A percentile compares a stretch with the other conserved stretches of the same genome.
These are phyloP conservation scores for Myioborus miniatus DNA, from an alignment of 2,797 vertebrate species.

Conservation along the genomic window DNA sequence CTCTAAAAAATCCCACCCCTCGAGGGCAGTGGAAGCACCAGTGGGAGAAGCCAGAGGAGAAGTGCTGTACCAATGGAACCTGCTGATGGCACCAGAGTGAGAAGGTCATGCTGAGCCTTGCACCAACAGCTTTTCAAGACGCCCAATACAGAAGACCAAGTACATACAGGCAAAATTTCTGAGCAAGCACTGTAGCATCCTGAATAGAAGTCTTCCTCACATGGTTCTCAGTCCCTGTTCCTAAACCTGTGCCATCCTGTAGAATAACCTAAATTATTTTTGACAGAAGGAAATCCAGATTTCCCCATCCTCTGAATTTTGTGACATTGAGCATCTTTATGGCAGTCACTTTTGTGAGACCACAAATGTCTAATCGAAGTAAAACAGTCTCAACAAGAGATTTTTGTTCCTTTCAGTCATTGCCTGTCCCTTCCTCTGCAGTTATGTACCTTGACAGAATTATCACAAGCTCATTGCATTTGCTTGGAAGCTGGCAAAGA, in stretches of 20 bases:
- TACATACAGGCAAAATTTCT: not conserved
- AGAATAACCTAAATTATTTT: not conserved
- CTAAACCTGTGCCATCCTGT: not conserved
- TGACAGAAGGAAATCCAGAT: not conserved
- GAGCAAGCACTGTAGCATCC: not conserved
- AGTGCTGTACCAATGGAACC: rapidly evolving
- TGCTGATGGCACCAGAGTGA: not conserved
- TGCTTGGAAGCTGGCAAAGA: not conserved
- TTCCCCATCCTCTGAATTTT: not conserved
- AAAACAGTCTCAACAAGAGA: not conserved
- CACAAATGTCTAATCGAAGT: not conserved
- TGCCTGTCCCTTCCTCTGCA: not conserved
- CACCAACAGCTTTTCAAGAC: not conserved
- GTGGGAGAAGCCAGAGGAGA: not conserved
- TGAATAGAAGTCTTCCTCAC: not conserved
- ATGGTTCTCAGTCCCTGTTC: not conserved
- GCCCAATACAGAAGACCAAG: not conserved
- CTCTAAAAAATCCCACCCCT: not conserved
- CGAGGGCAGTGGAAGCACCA: not conserved
- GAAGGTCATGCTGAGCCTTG: not conserved
- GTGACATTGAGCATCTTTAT: not conserved
- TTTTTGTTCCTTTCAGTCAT: not conserved
- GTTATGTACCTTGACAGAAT: not conserved
- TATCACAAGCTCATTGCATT: not conserved
- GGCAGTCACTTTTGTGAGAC: not conserved